phyloP scores from a whole-genome alignment of 2,797 vertebrate genomes.

The Macrochelys suwanniensis region DNA sequence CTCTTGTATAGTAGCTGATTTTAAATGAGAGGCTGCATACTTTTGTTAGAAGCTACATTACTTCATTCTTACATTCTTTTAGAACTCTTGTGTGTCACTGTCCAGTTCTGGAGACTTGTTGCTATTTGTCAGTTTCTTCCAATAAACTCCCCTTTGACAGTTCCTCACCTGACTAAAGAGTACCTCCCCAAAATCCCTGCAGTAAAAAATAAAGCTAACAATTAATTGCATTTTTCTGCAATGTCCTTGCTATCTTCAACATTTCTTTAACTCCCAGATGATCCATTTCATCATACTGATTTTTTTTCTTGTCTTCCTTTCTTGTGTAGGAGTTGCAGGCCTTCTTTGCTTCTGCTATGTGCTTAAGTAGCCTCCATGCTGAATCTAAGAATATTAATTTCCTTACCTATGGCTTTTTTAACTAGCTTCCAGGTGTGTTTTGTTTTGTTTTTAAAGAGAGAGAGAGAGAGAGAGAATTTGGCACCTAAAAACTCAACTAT shows the following conservation, averaged over 20 bases:
- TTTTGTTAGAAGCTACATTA: neutral
- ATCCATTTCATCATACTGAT: constrained; percentile 13
- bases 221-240: neutral
- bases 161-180: neutral
- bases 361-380: neutral
- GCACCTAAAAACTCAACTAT: neutral
- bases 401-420: neutral
- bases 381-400: neutral
- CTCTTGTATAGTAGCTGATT: neutral
- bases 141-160: neutral
- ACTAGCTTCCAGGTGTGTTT: neutral
- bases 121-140: neutral
- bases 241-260: neutral
- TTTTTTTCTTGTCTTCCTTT: neutral
- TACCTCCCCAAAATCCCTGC: neutral
- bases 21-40: neutral
- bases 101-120: accelerated
- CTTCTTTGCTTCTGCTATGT: constrained; percentile 14
- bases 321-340: neutral
- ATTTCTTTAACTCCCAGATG: neutral
- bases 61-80: neutral
- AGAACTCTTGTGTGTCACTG: neutral
- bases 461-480: neutral
- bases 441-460: too few relatives aligned
- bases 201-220: neutral